Conservation (phyloP, 2,113 vertebrate species). For the Trichomycterus rosablanca region DNA sequence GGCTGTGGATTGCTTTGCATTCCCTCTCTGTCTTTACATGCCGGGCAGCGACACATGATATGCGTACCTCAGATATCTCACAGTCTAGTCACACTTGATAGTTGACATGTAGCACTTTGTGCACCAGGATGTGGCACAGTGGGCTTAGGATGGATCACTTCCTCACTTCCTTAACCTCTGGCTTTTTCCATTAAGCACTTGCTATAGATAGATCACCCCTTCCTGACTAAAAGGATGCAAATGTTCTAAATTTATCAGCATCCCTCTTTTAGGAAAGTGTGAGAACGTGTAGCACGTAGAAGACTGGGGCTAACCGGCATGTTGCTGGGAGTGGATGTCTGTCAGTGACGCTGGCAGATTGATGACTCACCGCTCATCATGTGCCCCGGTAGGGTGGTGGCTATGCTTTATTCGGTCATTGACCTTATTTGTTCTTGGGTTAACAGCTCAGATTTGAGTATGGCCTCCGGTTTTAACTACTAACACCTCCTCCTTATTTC, state of each 20-base stretch:
- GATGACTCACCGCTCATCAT: slow-evolving; percentile 69
- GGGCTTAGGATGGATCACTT: slow-evolving; percentile 1
- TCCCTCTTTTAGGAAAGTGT: slow-evolving; percentile 39
- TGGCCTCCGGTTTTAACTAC: too few species aligned
- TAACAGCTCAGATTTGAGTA: too few species aligned
- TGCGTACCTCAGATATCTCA: slow-evolving; percentile 1
- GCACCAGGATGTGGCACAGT: slow-evolving; percentile 17
- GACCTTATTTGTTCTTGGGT: slow-evolving; percentile 27
- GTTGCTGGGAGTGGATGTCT: slow-evolving; percentile 68
- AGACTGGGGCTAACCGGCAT: slow-evolving; percentile 64
- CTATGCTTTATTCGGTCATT: slow-evolving; percentile 6
- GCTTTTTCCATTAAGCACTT: slow-evolving; percentile 11
- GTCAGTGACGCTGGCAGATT: slow-evolving; percentile 68
- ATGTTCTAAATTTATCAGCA: slow-evolving; percentile 20
- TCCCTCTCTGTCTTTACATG: neutral
- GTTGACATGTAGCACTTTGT: neutral
- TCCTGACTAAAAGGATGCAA: neutral
- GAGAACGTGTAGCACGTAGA: slow-evolving; percentile 58
- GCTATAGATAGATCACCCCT: slow-evolving; percentile 2
- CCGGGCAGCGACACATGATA: neutral
- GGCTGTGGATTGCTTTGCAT: neutral
- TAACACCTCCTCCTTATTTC: too few species aligned
- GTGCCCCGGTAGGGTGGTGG: slow-evolving; percentile 50
- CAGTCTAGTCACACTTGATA: neutral
- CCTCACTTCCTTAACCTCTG: slow-evolving; percentile 1